Conservation (phyloP, 2,888 invertebrate species). For the Sthenelais limicola region DNA sequence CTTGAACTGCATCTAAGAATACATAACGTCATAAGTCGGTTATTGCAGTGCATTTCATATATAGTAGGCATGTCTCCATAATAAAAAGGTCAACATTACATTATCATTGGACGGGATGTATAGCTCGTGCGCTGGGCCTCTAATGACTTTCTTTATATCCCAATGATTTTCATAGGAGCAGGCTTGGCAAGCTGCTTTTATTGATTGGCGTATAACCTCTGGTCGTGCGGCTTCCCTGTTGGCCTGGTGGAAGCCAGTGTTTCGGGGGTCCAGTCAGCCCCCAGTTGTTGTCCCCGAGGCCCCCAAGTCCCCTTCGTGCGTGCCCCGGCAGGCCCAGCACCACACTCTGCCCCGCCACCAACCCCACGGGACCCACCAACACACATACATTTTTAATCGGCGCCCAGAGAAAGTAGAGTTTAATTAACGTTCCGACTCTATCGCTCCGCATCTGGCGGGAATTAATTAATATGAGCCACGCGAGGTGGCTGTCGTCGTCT, state of each 20-base stretch:
- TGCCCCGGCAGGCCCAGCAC: conserved; percentile 25
- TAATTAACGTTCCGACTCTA: conserved; percentile 34
- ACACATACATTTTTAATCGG: conserved; percentile 30
- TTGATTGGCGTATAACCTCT: conserved; percentile 20
- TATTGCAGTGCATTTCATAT: too few relatives aligned
- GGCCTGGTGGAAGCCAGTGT: not conserved
- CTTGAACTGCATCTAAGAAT: too few relatives aligned
- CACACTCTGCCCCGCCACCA: conserved; percentile 7
- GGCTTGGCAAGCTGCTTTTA: not conserved
- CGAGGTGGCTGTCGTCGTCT: conserved; percentile 2
- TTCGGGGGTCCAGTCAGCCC: not conserved
- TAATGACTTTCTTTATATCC: conserved; percentile 33
- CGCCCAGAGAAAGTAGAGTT: conserved; percentile 34
- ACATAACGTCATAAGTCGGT: too few relatives aligned
- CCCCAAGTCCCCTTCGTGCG: conserved; percentile 16
- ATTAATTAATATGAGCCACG: conserved; percentile 32
- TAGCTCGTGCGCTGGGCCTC: conserved; percentile 10
- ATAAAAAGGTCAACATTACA: too few relatives aligned
- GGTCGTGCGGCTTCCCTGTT: not conserved
- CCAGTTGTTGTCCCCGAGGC: conserved; percentile 15
- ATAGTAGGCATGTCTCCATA: too few relatives aligned
- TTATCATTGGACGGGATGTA: too few relatives aligned
- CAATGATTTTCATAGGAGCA: not conserved
- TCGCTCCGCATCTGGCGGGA: conserved; percentile 34
- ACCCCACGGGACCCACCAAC: conserved; percentile 9